phyloP scores from a whole-genome alignment of 2,888 invertebrate species.

The Cyaniris semiargus region DNA sequence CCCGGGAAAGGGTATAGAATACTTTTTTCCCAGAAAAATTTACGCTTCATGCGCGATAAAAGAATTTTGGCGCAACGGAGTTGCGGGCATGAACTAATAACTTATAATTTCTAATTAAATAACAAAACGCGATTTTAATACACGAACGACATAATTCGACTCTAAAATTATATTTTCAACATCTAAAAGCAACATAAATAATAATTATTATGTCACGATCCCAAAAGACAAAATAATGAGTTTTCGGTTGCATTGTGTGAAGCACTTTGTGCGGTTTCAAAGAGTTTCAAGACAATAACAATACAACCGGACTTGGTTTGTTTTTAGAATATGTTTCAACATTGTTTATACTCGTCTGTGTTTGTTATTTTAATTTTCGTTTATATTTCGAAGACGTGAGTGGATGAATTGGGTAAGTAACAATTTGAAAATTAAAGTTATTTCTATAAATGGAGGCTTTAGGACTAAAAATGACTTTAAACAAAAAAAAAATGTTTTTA shows the following conservation, averaged over 20 bases:
- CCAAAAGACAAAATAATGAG: not conserved
- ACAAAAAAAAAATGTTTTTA: too few species aligned
- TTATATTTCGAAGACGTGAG: too few species aligned
- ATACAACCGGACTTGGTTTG: not conserved
- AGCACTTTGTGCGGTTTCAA: not conserved
- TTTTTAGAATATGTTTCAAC: slow-evolving; percentile 4
- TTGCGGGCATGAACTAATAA: too few species aligned
- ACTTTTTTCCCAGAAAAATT: too few species aligned
- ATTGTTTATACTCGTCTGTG: not conserved
- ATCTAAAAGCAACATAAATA: not conserved
- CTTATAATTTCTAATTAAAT: not conserved
- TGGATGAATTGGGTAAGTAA: too few species aligned
- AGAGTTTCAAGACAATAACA: not conserved
- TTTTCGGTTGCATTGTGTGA: not conserved
- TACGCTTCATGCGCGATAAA: too few species aligned
- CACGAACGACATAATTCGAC: not conserved
- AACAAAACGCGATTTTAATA: not conserved
- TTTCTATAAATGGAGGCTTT: too few species aligned
- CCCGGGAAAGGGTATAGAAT: too few species aligned
- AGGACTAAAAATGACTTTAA: too few species aligned
- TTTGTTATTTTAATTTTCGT: not conserved
- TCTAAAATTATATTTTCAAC: not conserved
- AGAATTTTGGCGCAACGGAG: too few species aligned
- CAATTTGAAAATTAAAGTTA: too few species aligned
- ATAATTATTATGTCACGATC: not conserved